phyloP scores from a whole-genome alignment of 1,140 invertebrate genomes.

The Zeugodacus cucurbitae region DNA sequence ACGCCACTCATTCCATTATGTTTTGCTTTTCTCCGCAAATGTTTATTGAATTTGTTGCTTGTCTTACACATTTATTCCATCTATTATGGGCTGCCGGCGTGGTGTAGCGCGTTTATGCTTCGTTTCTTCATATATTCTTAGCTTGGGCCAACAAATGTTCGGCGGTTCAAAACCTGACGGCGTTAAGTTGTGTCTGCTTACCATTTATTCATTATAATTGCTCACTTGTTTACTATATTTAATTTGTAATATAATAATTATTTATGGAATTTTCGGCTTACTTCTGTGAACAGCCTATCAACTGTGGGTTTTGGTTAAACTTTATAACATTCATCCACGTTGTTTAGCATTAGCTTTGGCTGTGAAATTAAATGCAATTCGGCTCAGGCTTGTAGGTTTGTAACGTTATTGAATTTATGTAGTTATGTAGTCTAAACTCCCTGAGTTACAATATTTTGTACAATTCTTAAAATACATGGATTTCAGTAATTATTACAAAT shows the following conservation, averaged over 20 bases:
- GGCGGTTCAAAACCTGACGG: neutral
- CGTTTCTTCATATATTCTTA: neutral
- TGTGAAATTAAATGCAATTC: neutral
- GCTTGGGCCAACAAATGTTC: neutral
- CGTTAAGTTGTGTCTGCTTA: neutral
- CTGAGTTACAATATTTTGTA: constrained; percentile 41
- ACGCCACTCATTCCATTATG: neutral
- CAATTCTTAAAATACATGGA: neutral
- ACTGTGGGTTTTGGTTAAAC: neutral
- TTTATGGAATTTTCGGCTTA: neutral
- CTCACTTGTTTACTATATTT: neutral
- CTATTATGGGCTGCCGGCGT: neutral
- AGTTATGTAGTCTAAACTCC: constrained; percentile 46
- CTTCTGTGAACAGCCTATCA: neutral
- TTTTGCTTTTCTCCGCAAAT: neutral
- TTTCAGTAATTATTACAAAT: no score
- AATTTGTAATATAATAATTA: neutral
- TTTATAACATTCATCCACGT: neutral
- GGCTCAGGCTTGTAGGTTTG: constrained; percentile 44
- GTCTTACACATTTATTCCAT: neutral
- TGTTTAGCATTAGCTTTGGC: neutral
- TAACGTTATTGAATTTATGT: constrained; percentile 30
- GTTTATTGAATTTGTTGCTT: neutral
- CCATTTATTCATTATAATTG: neutral
- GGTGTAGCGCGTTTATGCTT: neutral